phyloP scores from a whole-genome alignment of 2,113 vertebrate species.

The Numida meleagris region DNA sequence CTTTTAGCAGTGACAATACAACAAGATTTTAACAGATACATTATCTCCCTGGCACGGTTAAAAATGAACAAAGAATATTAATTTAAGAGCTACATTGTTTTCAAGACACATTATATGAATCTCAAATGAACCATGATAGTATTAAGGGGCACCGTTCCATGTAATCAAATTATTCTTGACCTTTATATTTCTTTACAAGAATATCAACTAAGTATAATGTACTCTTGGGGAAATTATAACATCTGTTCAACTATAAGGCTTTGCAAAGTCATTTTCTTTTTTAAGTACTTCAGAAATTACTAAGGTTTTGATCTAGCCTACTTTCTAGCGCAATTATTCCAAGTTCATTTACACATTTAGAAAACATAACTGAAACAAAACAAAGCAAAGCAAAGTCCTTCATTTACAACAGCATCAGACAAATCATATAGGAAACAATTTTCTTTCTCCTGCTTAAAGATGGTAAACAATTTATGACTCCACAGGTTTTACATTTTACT shows the following conservation, averaged over 20 bases:
- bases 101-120: conserved; percentile 44
- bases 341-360: not conserved
- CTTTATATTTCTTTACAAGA: conserved; percentile 45
- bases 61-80: conserved; percentile 54
- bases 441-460: not conserved
- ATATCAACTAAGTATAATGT: conserved; percentile 3
- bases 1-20: not conserved
- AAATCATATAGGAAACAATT: not conserved
- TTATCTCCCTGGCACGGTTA: not conserved
- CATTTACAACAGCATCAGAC: not conserved
- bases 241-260: conserved; percentile 28
- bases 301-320: not conserved
- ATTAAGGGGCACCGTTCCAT: conserved; percentile 24
- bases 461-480: not conserved
- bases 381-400: not conserved
- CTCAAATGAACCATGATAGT: conserved; percentile 41
- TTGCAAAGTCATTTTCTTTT: conserved; percentile 21
- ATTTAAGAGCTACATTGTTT: conserved; percentile 60
- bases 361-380: not conserved
- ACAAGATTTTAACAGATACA: not conserved
- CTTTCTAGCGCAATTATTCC: not conserved
- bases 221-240: conserved; percentile 19
- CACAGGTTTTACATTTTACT: not conserved
- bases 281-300: not conserved
- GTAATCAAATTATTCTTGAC: conserved; percentile 64